phyloP scores from a whole-genome alignment of 2,797 vertebrate genomes.

The Choloepus didactylus region DNA sequence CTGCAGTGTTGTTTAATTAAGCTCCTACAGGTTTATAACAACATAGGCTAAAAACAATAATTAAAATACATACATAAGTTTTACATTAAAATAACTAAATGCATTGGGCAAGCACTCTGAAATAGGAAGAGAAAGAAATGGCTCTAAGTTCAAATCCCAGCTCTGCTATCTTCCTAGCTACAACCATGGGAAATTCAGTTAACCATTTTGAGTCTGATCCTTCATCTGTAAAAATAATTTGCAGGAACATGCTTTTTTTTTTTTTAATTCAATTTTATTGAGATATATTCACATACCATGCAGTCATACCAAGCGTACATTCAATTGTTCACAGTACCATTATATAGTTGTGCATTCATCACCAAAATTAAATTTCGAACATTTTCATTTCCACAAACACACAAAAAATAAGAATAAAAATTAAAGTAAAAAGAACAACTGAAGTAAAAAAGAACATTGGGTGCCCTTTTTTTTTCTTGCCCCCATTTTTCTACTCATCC shows the following conservation, averaged over 20 bases:
- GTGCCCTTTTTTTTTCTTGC: too few species aligned
- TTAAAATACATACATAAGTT: slow-evolving; percentile 12
- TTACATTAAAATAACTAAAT: slow-evolving; percentile 52
- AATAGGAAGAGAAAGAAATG: slow-evolving; percentile 30
- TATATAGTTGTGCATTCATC: too few species aligned
- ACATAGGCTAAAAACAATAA: slow-evolving; percentile 45
- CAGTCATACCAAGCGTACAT: too few species aligned
- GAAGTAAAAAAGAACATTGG: too few species aligned
- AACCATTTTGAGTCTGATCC: slow-evolving; percentile 38
- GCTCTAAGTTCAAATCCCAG: slow-evolving; percentile 43
- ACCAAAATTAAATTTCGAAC: too few species aligned
- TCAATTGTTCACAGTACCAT: too few species aligned
- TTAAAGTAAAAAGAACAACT: too few species aligned
- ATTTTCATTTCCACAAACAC: too few species aligned
- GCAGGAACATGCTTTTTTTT: not conserved
- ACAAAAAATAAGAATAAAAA: too few species aligned
- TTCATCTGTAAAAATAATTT: slow-evolving; percentile 40
- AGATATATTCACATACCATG: too few species aligned
- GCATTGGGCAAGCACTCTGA: not conserved
- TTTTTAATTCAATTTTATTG: not conserved
- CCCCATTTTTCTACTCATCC: too few species aligned
- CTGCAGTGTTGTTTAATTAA: not conserved
- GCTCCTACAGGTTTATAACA: slow-evolving; percentile 43
- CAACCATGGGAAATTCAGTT: slow-evolving; percentile 34
- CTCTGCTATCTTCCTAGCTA: slow-evolving; percentile 23